These are phyloP conservation scores for Aphelenchoides bicaudatus DNA, from an alignment of 2,888 invertebrate genomes.

Conservation along the genomic window DNA sequence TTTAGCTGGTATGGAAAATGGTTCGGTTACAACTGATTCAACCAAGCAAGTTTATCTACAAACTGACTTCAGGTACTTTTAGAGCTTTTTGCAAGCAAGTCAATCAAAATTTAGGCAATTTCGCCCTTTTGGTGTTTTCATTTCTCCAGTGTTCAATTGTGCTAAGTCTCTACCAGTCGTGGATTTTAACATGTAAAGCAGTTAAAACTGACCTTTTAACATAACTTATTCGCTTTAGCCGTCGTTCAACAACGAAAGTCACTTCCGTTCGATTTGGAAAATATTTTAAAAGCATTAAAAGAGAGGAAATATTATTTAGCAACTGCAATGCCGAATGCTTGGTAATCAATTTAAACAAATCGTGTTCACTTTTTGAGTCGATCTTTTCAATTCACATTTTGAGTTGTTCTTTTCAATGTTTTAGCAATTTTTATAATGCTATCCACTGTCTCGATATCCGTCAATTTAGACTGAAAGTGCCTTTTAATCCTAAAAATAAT, in stretches of 20 bases:
- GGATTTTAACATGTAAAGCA: constrained; percentile 4
- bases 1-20: not conserved
- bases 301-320: not conserved
- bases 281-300: not conserved
- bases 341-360: too few relatives aligned
- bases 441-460: too few relatives aligned
- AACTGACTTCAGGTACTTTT: not conserved
- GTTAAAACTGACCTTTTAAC: too few relatives aligned
- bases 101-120: not conserved
- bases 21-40: not conserved
- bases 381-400: too few relatives aligned
- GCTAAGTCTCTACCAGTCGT: not conserved
- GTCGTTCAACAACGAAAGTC: not conserved
- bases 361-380: too few relatives aligned
- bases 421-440: too few relatives aligned
- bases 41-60: not conserved
- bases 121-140: constrained; percentile 1
- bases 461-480: too few relatives aligned
- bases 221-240: too few relatives aligned
- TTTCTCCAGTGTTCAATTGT: not conserved
- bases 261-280: not conserved
- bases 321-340: not conserved
- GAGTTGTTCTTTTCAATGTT: too few relatives aligned
- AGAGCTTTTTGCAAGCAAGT: not conserved
- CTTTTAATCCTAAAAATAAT: too few relatives aligned